Base-by-base conservation (phyloP, 2,888 invertebrate species). In the Argyra leucocephala region DNA sequence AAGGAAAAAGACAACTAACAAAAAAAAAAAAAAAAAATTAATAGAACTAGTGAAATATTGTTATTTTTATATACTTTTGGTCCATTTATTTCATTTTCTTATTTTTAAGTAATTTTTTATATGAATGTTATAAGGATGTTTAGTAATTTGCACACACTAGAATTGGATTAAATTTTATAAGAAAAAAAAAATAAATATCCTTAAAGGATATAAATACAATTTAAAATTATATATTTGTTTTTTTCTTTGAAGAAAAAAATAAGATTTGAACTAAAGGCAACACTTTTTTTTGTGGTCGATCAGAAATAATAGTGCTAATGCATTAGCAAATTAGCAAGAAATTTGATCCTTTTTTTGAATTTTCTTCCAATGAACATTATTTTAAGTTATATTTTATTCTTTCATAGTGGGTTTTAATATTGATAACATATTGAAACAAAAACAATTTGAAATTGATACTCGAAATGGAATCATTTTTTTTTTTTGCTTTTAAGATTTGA, bases 261-360 rank as follows among this genome's bases (percentile, higher is more conserved):
- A 48, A 48, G 48, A 37, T 15, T 5, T 18, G 18, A 48, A 48
- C 5, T 15, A 18, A 26, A 26, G 61, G 26, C n/a, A 24, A 26
- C n/a, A n/a, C n/a, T n/a, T n/a, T 18, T 26, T 61, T 60, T n/a
- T 31, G 61, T 26, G 24, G 24, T 57, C 62, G 63, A 48, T 48
- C 15, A 48, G 48, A 48, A 48, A 48, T 48, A 48, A 63, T 63
- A 62, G 65, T 63, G 68, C 63, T 67, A 67, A 68, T 67, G 67
- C 66, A 68, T 68, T 68, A 68, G 64, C 67, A 64, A 67, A 68
- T 68, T 68, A 68, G 63, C 64, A 62, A 61, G 68, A 67, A 67
- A 68, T 67, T 67, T 61, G 67, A 68, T 68, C 66, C 58, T 66
- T 64, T 66, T 63, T 62, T 26, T 23, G 26, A 18, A 24, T 58